Evolutionary conservation across 2,113 vertebrate species (phyloP).

Genomic region (Brachyistius frenatus): DNA sequence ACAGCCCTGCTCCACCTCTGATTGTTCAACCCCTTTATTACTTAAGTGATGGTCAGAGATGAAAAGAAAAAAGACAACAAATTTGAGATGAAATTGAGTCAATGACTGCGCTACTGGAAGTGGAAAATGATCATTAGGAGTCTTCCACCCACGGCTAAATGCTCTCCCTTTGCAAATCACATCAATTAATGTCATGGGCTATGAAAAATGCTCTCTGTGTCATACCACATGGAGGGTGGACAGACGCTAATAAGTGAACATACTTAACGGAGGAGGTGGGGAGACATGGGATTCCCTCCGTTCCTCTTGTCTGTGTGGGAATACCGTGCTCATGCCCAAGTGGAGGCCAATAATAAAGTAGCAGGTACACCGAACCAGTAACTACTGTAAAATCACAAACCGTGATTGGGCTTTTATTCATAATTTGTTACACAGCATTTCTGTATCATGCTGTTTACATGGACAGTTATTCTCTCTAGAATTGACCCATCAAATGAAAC

Average conservation of each 20-base stretch:
- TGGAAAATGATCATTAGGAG: conserved; percentile 87
- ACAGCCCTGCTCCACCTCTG: conserved; percentile 66
- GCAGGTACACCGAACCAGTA: conserved; percentile 61
- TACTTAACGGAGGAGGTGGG: conserved; percentile 80
- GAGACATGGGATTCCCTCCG: conserved; percentile 77
- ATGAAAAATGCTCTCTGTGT: conserved; percentile 84
- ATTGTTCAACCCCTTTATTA: conserved; percentile 60
- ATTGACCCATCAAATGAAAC: conserved; percentile 60
- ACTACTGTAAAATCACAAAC: conserved; percentile 5
- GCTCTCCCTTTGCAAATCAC: conserved; percentile 84
- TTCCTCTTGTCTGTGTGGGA: conserved; percentile 55
- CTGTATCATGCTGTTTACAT: conserved; percentile 37
- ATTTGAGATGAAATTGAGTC: conserved; percentile 82
- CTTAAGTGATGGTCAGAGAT: conserved; percentile 75
- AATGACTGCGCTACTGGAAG: conserved; percentile 83
- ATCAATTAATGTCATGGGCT: conserved; percentile 85
- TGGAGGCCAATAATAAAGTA: conserved; percentile 43
- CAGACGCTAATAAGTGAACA: conserved; percentile 80
- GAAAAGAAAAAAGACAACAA: conserved; percentile 81
- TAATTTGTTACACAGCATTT: conserved; percentile 17
- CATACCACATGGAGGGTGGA: conserved; percentile 80
- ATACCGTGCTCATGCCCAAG: conserved; percentile 41
- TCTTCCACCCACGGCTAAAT: conserved; percentile 85
- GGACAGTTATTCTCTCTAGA: conserved; percentile 44
- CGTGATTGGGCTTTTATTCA: conserved; percentile 24